phyloP scores from a whole-genome alignment of 2,888 invertebrate species.

The Laothoe populi region DNA sequence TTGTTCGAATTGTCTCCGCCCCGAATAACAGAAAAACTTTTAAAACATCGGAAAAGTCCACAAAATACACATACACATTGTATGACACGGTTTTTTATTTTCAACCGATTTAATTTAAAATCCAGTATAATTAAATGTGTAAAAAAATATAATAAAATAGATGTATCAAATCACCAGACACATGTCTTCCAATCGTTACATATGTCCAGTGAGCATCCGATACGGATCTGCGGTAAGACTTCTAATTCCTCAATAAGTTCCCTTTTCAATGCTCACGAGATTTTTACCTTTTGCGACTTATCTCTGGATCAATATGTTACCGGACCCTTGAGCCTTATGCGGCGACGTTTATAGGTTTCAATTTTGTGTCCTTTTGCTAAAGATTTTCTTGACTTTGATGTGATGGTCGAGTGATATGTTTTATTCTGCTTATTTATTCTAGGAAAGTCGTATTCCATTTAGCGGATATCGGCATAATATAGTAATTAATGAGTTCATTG shows the following conservation, averaged over 20 bases:
- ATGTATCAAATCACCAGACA: constrained; percentile 39
- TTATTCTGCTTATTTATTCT: neutral
- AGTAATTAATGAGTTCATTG: no score
- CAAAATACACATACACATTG: no score
- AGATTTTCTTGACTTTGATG: neutral
- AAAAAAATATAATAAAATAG: neutral
- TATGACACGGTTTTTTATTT: no score
- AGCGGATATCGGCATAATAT: no score
- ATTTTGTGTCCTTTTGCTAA: neutral
- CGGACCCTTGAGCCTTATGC: neutral
- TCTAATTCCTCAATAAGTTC: constrained; percentile 45
- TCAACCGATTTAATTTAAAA: no score
- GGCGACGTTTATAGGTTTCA: neutral
- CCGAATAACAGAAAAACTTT: no score
- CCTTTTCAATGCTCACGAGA: constrained; percentile 42
- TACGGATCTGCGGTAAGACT: constrained; percentile 43
- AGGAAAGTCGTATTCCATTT: no score
- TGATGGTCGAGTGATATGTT: neutral
- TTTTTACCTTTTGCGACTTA: constrained; percentile 35
- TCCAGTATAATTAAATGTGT: no score
- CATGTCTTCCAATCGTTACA: constrained; percentile 36
- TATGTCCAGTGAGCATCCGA: constrained; percentile 41
- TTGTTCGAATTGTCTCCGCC: no score
- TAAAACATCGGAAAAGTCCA: no score
- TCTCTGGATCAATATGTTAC: constrained; percentile 29